Evolutionary conservation across 2,113 vertebrate species (phyloP), one percentile per base, ranked within the genome.

Genomic region (Brachypodius melanocephalos): DNA sequence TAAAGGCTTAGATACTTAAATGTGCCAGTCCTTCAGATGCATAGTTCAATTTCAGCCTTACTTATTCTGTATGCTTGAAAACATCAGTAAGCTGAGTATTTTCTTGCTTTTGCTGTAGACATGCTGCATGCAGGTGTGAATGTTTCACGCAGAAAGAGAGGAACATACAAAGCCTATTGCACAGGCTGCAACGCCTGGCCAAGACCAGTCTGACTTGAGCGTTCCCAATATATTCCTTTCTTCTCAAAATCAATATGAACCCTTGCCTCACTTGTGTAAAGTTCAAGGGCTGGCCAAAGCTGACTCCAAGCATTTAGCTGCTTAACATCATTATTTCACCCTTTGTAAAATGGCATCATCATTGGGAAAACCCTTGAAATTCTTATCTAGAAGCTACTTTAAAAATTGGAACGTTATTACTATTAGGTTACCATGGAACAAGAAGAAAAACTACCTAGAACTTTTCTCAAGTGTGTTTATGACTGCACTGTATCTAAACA

Each of bases 221-320:
- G 28, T 3, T 76, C 72, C 36, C 52, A 26, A 18, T 1, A 6
- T 10, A 28, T 24, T 52, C 21, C 10, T 8, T n/a, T 38, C 13
- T 57, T 76, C 48, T 25, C 10, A 5, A 65, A 86, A 43, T 26
- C 25, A 32, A 2, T 18, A 8, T 5, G 54, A 89, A 34, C 22
- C 2, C 7, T 74, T 0, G 0, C 14, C 72, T 74, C 48, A 36
- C 29, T 28, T 62, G 5, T 59, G 8, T 59, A 86, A 51, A 61
- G 12, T 46, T 42, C 16, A 29, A 58, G n/a, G 36, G 3, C 38
- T 59, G 48, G 46, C 38, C 36, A 42, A 79, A 91, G 24, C 15
- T 58, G 69, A 31, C 22, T 76, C 14, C 38, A 61, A 90, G 28
- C 13, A 28, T 38, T 57, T n/a, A 54, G 40, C 18, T 84, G 12